Conservation (phyloP, 2,113 vertebrate genomes). For the Galbula dea region DNA sequence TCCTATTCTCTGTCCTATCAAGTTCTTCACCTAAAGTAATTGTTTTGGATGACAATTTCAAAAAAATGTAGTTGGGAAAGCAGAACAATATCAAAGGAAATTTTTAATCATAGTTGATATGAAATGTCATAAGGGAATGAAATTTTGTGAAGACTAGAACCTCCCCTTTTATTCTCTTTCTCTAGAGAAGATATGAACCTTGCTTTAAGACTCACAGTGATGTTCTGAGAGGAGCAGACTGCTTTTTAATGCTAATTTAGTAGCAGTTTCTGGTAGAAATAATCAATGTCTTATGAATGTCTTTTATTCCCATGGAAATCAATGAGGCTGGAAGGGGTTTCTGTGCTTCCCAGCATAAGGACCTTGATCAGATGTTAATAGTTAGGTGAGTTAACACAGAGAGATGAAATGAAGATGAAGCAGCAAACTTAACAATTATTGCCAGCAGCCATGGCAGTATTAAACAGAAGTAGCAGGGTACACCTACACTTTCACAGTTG, state of each 20-base stretch:
- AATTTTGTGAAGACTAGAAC: neutral
- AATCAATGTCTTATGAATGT: neutral
- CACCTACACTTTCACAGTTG: neutral
- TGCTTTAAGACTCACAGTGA: neutral
- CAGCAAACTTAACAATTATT: neutral
- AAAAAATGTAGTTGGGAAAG: neutral
- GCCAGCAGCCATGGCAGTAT: neutral
- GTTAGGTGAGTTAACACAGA: neutral
- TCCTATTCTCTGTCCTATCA: neutral
- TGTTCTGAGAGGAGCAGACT: neutral
- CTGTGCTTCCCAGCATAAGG: neutral
- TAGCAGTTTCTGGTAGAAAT: neutral
- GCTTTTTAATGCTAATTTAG: neutral
- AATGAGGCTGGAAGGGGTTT: neutral
- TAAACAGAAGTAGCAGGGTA: neutral
- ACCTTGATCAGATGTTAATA: neutral
- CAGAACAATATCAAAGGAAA: neutral
- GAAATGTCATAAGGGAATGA: neutral
- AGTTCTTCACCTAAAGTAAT: neutral
- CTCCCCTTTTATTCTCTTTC: neutral
- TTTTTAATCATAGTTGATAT: neutral
- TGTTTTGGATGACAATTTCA: neutral
- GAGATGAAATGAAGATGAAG: neutral
- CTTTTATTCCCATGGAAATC: neutral
- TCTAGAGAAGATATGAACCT: neutral